Evolutionary conservation across 2,888 invertebrate genomes (phyloP), one percentile per base, ranked within the genome.

Genomic region (Apotomis betuletana): DNA sequence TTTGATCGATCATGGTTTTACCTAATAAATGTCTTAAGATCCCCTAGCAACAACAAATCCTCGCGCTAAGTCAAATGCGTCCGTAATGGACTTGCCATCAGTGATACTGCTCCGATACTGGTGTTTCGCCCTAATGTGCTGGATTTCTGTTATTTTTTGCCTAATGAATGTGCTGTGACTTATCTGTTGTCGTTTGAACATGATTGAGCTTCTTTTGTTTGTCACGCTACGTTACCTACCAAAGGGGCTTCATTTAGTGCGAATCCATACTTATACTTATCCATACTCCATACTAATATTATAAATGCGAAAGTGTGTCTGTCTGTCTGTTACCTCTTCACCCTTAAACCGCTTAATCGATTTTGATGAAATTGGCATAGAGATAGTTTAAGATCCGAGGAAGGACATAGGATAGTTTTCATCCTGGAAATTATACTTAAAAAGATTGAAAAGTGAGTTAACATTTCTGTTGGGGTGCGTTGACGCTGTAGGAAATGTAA

Each of bases 1-100:
- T 89, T 90, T 91, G 90, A 92, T 91, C 88, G 90, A 92, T 91
- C 87, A 85, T 83, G 89, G 87, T 89, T 90, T 89, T 89, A 87
- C 87, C 87, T 89, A 89, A 90, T 90, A 90, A 89, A 89, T 88
- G 88, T 88, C 86, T 82, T 81, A 78, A 79, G 83, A 81, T 78
- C 79, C 84, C 80, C 80, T 49, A 79, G 79, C 82, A 81, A 84
- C 81, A 83, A 81, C 80, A 82, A 85, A 83, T 81, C 80, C 81
- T 76, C 74, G 77, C 81, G 78, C 81, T 81, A 81, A 85, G 83
- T 84, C 83, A 83, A 81, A 85, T 81, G 80, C 78, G 79, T 79
- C 76, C 79, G 82, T 84, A 86, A 85, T 85, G 81, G 81, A 81
- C 80, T 83, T 80, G 81, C 83, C 82, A 82, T 65, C 52, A n/a